Evolutionary conservation across 2,888 invertebrate genomes (phyloP).

Genomic region (Papilio elwesi): DNA sequence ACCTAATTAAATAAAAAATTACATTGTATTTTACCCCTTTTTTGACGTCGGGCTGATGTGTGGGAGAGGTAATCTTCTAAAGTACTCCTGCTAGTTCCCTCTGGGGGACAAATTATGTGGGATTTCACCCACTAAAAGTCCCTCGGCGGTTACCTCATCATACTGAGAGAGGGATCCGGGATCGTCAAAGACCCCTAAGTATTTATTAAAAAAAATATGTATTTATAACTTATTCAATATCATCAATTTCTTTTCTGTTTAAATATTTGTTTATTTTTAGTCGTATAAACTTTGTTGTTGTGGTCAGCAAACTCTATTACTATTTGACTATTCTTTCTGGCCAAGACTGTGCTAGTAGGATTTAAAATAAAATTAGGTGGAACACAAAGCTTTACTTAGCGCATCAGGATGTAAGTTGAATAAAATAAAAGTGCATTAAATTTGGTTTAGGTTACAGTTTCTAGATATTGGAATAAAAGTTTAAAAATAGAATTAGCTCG

Average conservation of each 20-base stretch:
- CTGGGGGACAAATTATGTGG: no score
- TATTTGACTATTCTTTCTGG: background rate
- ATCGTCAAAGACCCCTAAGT: no score
- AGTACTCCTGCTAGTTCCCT: no score
- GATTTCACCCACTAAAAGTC: no score
- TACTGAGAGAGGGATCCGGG: no score
- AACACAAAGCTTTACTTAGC: conserved; percentile 19
- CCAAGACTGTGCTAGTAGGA: background rate
- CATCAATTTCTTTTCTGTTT: no score
- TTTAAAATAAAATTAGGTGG: conserved; percentile 7
- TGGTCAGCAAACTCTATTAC: background rate
- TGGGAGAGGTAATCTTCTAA: no score
- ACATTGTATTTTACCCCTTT: no score
- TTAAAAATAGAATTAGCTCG: conserved; percentile 6
- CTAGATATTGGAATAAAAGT: conserved; percentile 22
- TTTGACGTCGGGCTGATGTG: no score
- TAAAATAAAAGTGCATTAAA: conserved; percentile 23
- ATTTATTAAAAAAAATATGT: no score
- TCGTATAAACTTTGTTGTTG: background rate
- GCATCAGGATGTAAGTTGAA: conserved; percentile 5
- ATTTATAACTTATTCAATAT: no score
- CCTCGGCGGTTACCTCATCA: no score
- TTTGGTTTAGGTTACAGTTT: conserved; percentile 17
- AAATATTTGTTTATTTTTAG: background rate
- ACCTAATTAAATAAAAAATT: background rate